Evolutionary conservation across 2,888 invertebrate genomes (phyloP).

Genomic region (Flabesymbios commensalis): DNA sequence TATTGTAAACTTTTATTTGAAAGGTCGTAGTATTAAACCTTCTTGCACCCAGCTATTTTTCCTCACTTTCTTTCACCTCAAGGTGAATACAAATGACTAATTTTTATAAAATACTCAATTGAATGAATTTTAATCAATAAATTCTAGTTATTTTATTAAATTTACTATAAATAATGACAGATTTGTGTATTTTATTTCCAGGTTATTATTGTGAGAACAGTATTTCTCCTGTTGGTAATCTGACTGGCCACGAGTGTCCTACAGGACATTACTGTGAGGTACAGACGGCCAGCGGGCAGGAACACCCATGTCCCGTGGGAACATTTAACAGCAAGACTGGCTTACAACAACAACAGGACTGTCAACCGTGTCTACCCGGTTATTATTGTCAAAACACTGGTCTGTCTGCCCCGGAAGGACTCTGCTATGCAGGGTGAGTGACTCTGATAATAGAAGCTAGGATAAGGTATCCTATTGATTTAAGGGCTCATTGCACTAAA

Average conservation of each 20-base stretch:
- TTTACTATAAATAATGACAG: no score
- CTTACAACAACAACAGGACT: slow-evolving; percentile 37
- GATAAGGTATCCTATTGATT: no score
- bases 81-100: no score
- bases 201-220: slow-evolving; percentile 57
- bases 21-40: no score
- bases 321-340: slow-evolving; percentile 53
- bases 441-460: no score
- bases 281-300: slow-evolving; percentile 40
- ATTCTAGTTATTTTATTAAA: no score
- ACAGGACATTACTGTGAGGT: slow-evolving; percentile 50
- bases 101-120: no score
- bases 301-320: slow-evolving; percentile 50
- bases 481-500: no score
- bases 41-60: no score
- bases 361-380: slow-evolving; percentile 53
- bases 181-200: not conserved
- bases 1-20: no score
- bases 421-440: slow-evolving; percentile 54
- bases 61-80: no score
- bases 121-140: no score
- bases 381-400: slow-evolving; percentile 54
- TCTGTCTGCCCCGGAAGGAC: slow-evolving; percentile 49
- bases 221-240: slow-evolving; percentile 44
- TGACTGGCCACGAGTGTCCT: slow-evolving; percentile 48